Conservation (phyloP, 2,888 invertebrate genomes). For the Thera britannica region DNA sequence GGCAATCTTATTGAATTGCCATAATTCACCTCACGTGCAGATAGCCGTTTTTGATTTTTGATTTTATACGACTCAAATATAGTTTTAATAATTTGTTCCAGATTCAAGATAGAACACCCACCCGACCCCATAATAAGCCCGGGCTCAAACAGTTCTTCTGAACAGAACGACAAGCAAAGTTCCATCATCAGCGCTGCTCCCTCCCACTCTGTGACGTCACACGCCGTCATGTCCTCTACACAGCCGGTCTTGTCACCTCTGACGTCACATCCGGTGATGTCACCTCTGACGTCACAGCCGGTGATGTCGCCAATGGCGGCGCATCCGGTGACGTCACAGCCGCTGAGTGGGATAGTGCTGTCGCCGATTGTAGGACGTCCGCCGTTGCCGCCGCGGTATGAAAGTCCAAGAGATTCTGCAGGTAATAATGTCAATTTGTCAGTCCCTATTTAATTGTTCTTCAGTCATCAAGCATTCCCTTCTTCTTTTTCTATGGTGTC, state of each 20-base stretch:
- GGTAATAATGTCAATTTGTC: constrained; percentile 50
- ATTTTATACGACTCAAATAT: no score
- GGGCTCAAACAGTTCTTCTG: constrained; percentile 79
- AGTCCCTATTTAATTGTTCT: no score
- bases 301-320: constrained; percentile 36
- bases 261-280: constrained; percentile 41
- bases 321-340: constrained; percentile 37
- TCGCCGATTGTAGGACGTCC: constrained; percentile 67
- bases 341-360: constrained; percentile 54
- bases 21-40: no score
- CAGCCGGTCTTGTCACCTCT: constrained; percentile 33
- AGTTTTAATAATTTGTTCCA: constrained; percentile 32
- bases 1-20: no score
- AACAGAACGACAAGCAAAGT: constrained; percentile 76
- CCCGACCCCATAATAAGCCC: constrained; percentile 78
- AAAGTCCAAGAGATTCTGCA: constrained; percentile 68
- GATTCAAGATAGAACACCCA: constrained; percentile 72
- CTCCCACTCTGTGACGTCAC: constrained; percentile 37
- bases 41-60: not conserved
- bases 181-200: constrained; percentile 73
- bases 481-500: no score
- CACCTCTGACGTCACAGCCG: constrained; percentile 35
- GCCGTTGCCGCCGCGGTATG: constrained; percentile 69
- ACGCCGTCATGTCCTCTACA: constrained; percentile 41
- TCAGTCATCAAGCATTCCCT: not conserved